Conservation (phyloP, 1,140 invertebrate genomes). For the Reticulitermes speratus region DNA sequence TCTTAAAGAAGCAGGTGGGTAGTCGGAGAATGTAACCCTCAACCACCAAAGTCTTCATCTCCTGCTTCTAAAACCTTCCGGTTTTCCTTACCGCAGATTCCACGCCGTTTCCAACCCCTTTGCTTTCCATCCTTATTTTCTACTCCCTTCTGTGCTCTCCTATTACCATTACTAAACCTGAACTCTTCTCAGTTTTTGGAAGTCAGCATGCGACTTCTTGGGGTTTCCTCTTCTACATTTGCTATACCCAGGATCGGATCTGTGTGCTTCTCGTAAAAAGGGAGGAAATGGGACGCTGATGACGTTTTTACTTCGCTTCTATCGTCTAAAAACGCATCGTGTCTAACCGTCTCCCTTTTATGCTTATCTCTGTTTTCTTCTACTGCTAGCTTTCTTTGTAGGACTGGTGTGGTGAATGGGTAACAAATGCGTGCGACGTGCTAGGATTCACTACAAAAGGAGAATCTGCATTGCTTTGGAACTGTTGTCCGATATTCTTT, state of each 20-base stretch:
- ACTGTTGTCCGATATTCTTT: not conserved
- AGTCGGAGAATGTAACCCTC: not conserved
- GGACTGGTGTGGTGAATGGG: not conserved
- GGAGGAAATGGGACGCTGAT: slow-evolving; percentile 24
- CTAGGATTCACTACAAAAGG: not conserved
- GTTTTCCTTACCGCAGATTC: not conserved
- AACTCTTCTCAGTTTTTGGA: not conserved
- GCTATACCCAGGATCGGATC: not conserved
- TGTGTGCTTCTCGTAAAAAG: slow-evolving; percentile 15
- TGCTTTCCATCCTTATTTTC: not conserved
- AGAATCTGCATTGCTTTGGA: not conserved
- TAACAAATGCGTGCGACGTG: slow-evolving; percentile 20
- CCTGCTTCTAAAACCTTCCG: slow-evolving; percentile 4
- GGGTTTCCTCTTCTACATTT: not conserved
- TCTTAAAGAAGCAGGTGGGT: not conserved
- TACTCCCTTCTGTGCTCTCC: not conserved
- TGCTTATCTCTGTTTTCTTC: not conserved
- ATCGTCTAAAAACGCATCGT: slow-evolving; percentile 8
- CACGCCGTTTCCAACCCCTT: not conserved
- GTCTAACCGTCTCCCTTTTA: not conserved
- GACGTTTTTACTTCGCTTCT: slow-evolving; percentile 19
- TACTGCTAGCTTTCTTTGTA: slow-evolving; percentile 4
- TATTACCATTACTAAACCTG: slow-evolving; percentile 19
- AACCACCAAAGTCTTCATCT: not conserved
- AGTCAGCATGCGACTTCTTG: not conserved